These are phyloP conservation scores for Sitodiplosis mosellana DNA, from an alignment of 1,140 invertebrate genomes.

Conservation along the genomic window DNA sequence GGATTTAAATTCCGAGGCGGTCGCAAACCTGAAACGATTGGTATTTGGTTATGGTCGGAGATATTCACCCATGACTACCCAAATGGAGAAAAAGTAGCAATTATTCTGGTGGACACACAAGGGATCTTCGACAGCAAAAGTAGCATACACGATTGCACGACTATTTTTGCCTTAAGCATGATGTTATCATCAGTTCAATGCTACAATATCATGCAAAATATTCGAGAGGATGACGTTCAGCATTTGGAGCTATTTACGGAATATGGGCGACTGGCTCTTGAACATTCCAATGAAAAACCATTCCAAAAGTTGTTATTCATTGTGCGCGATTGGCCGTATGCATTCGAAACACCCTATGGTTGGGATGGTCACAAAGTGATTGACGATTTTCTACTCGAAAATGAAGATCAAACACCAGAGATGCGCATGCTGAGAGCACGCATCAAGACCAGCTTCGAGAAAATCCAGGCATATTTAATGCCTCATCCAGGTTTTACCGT, in stretches of 20 bases:
- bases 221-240: constrained; percentile 91
- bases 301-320: constrained; percentile 93
- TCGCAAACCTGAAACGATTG: constrained; percentile 85
- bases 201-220: constrained; percentile 88
- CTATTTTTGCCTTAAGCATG: constrained; percentile 86
- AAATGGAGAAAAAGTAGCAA: constrained; percentile 64
- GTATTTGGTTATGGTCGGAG: constrained; percentile 90
- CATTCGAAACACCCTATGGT: constrained; percentile 91
- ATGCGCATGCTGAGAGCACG: constrained; percentile 75
- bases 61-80: constrained; percentile 62
- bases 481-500: constrained; percentile 44
- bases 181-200: constrained; percentile 95
- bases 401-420: constrained; percentile 76
- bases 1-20: constrained; percentile 89
- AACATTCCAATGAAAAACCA: constrained; percentile 75
- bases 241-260: constrained; percentile 91
- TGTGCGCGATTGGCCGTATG: constrained; percentile 95
- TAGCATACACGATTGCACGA: constrained; percentile 89
- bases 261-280: constrained; percentile 72
- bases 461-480: constrained; percentile 32
- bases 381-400: constrained; percentile 60
- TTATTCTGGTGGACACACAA: constrained; percentile 91
- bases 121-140: constrained; percentile 94
- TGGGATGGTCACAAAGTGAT: constrained; percentile 48
- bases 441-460: constrained; percentile 82